phyloP scores from a whole-genome alignment of 2,888 invertebrate genomes.

The Litoditis marina region DNA sequence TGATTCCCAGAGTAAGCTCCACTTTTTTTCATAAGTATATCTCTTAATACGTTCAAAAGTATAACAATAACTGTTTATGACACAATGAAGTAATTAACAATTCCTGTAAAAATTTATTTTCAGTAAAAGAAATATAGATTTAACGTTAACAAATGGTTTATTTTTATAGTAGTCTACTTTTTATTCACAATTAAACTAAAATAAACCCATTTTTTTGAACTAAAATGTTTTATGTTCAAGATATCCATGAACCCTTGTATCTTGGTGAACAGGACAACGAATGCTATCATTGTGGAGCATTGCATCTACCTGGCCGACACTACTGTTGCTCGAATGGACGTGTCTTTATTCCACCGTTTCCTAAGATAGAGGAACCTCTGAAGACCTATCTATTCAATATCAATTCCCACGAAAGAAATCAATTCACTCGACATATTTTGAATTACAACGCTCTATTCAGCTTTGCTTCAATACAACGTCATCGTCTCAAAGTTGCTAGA shows the following conservation, averaged over 20 bases:
- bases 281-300: not conserved
- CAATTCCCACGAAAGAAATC: not conserved
- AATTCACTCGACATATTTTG: not conserved
- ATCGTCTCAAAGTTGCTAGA: not conserved
- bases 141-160: no score
- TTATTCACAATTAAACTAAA: no score
- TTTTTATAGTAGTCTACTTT: no score
- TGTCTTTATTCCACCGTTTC: not conserved
- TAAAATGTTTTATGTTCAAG: no score
- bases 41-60: no score
- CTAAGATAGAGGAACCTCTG: not conserved
- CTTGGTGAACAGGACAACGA: not conserved
- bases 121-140: no score
- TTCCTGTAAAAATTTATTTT: no score
- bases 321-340: not conserved
- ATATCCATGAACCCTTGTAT: not conserved
- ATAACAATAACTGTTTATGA: no score
- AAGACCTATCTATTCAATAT: not conserved
- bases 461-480: not conserved
- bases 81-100: no score
- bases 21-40: no score
- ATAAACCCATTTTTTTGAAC: no score
- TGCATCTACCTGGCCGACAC: not conserved
- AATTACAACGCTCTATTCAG: not conserved
- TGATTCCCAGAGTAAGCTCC: no score